Evolutionary conservation across 1,140 invertebrate genomes (phyloP), one percentile per base, ranked within the genome.

Genomic region (Cepaea nemoralis): DNA sequence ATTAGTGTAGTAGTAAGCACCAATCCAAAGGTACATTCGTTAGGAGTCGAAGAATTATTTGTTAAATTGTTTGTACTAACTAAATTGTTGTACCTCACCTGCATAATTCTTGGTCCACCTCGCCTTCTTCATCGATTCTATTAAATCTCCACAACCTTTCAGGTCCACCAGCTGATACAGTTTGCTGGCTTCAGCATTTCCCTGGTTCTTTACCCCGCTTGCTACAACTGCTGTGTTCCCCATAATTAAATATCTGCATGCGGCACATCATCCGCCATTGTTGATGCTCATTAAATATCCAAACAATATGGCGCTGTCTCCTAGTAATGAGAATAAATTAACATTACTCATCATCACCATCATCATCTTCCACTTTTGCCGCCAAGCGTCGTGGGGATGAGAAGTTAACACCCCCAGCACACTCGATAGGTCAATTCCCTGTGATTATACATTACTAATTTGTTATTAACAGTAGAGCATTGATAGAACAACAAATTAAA

Each of bases 111-210:
- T 86, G 12, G 85, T 90, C 84, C 85, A 86, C 40, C 85, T 87
- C 12, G 86, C 86, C 70, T 96, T 93, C 92, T 99, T 99, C 95
- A 97, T 97, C 92, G 98, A 93, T 86, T 97, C 96, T 5, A 99
- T 96, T 2, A 99, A 92, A 70, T 97, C 92, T 69, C 98, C 98
- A 70, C 96, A 96, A 83, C 97, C 96, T 80, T 92, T 90, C 78
- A 91, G 82, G 81, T 91, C 88, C 5, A 92, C 88, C 1, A 92
- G 74, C 24, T 86, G 82, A 83, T 92, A 92, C 19, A 92, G 80
- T 55, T 87, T 83, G 27, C 85, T 88, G 0, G 83, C 82, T 0
- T 83, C 82, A 6, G 82, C 81, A 78, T 88, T 86, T 1, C 86
- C 90, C 71, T 91, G 91, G 16, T 87, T 83, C 83, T 91, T 91